Percentiles rank a stretch among this genome's conserved stretches.
phyloP scores from a whole-genome alignment of 2,113 vertebrate genomes.

The Lichenostomus cassidix region DNA sequence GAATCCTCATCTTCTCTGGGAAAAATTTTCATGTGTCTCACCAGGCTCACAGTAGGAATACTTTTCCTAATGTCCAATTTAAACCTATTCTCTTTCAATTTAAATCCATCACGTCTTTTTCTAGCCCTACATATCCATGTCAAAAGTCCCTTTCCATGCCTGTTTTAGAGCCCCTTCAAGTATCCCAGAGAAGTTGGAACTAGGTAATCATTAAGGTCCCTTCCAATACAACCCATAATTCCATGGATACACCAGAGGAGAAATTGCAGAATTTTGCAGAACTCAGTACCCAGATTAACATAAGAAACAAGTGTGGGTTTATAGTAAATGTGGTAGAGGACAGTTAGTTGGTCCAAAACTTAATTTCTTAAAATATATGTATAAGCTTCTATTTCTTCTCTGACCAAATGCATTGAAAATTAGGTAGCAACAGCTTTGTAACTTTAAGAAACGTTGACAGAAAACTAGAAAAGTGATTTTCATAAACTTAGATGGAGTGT shows the following conservation, averaged over 20 bases:
- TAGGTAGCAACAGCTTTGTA: not conserved
- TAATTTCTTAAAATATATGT: not conserved
- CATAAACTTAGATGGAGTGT: not conserved
- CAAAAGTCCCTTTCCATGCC: not conserved
- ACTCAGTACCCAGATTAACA: not conserved
- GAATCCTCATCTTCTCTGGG: not conserved
- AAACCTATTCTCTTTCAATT: not conserved
- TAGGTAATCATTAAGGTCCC: not conserved
- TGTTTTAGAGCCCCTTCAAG: not conserved
- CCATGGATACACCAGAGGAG: not conserved
- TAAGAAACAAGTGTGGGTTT: not conserved
- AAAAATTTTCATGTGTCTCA: not conserved
- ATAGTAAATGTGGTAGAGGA: not conserved
- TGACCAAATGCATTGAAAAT: not conserved
- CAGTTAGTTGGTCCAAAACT: not conserved
- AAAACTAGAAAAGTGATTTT: not conserved
- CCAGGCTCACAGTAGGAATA: not conserved
- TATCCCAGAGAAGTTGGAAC: not conserved
- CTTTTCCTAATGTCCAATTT: not conserved
- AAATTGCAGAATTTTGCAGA: not conserved
- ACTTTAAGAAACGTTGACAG: not conserved
- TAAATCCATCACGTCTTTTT: not conserved
- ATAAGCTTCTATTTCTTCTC: not conserved
- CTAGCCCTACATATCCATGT: too few relatives aligned
- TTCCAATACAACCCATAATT: not conserved